Evolutionary conservation across 2,797 vertebrate genomes (phyloP).

Genomic region (Helicolenus hilgendorfi): DNA sequence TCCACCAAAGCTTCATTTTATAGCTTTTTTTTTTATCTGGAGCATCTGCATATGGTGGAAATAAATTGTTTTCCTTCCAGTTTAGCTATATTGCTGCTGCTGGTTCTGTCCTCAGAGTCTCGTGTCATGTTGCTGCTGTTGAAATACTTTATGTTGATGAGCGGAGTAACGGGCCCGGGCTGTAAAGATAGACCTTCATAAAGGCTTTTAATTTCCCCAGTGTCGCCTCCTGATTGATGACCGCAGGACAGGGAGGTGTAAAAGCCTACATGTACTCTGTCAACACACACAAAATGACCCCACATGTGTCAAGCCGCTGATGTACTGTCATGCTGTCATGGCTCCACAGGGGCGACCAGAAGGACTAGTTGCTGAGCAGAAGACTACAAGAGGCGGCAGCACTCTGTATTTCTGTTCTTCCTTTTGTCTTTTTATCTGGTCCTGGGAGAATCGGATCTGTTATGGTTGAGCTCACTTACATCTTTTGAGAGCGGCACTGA

Average conservation of each 20-base stretch:
- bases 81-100: background rate
- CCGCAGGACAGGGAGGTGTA: conserved; percentile 30
- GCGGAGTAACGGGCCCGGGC: conserved; percentile 7
- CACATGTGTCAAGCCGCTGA: conserved; percentile 33
- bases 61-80: background rate
- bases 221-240: conserved; percentile 61
- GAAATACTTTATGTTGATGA: conserved; percentile 57
- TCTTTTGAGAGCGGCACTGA: conserved; percentile 41
- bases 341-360: background rate
- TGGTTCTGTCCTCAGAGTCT: conserved; percentile 34
- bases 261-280: conserved; percentile 22
- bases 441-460: conserved; percentile 33
- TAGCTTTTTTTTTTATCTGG: background rate
- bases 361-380: conserved; percentile 10
- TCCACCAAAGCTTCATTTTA: background rate
- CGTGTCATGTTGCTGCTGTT: conserved; percentile 22
- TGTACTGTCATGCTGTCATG: conserved; percentile 35
- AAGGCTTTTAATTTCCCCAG: conserved; percentile 80
- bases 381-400: background rate
- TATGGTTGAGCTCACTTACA: conserved; percentile 35
- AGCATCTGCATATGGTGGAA: background rate
- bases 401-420: background rate
- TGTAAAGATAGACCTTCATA: conserved; percentile 59
- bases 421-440: conserved; percentile 23
- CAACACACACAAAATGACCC: conserved; percentile 28